Evolutionary conservation across 2,797 vertebrate species (phyloP).

Genomic region (Halcyon badia): DNA sequence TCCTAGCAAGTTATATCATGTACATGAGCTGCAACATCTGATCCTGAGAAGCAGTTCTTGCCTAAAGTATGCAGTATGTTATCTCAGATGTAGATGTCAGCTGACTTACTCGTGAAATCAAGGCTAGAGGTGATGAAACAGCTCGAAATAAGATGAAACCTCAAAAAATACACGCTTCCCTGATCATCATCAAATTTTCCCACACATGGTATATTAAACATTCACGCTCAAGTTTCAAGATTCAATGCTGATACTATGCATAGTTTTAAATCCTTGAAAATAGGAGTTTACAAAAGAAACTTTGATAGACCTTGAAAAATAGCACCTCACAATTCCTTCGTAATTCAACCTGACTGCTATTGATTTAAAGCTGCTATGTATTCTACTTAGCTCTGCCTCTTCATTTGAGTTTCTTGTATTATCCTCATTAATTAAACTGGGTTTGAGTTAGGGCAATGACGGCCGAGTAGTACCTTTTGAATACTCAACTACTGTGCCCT

Average conservation of each 20-base stretch:
- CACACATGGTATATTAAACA: not conserved
- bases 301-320: not conserved
- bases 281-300: not conserved
- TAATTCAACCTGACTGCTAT: not conserved
- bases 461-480: not conserved
- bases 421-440: not conserved
- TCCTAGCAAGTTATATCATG: not conserved
- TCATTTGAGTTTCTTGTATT: not conserved
- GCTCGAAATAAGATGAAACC: not conserved
- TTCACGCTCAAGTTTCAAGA: not conserved
- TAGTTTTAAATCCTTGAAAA: not conserved
- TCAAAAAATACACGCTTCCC: not conserved
- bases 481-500: not conserved
- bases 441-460: not conserved
- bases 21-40: rapidly evolving
- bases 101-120: not conserved
- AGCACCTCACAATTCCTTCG: not conserved
- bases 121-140: not conserved
- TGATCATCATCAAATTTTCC: not conserved
- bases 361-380: not conserved
- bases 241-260: not conserved
- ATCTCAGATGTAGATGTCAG: not conserved
- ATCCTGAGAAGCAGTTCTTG: not conserved
- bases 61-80: not conserved
- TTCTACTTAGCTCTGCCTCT: not conserved